A percentile compares a stretch with the other conserved stretches of the same genome.
These are phyloP conservation scores for Aphodius granarius DNA, from an alignment of 2,888 invertebrate genomes.

Conservation along the genomic window DNA sequence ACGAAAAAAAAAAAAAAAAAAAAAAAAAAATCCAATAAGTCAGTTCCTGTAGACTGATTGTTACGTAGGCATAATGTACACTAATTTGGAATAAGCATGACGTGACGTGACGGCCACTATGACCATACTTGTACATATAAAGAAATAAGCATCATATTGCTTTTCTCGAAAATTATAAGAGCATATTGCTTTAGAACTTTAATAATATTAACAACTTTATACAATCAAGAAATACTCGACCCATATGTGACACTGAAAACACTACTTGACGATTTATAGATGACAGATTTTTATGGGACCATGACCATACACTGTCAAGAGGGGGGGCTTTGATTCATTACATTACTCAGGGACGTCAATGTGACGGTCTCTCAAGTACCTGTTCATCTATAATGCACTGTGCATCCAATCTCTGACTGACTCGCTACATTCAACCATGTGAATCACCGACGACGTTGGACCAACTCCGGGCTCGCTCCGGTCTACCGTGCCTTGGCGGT, in stretches of 20 bases:
- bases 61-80: neutral
- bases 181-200: no score
- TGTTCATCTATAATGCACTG: slow-evolving; percentile 53
- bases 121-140: no score
- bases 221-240: neutral
- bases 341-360: slow-evolving; percentile 40
- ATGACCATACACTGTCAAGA: slow-evolving; percentile 36
- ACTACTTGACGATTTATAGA: slow-evolving; percentile 44
- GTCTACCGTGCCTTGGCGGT: neutral
- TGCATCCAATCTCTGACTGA: slow-evolving; percentile 50
- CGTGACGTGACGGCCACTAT: no score
- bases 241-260: neutral
- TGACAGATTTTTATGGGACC: slow-evolving; percentile 46
- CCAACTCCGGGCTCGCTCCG: neutral
- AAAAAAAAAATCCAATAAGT: neutral
- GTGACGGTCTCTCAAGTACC: slow-evolving; percentile 50
- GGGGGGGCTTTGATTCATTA: slow-evolving; percentile 39
- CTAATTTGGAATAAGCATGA: neutral
- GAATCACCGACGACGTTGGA: slow-evolving; percentile 38
- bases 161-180: no score
- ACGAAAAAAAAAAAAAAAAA: no score
- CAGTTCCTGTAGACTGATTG: neutral
- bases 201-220: neutral
- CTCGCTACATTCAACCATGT: slow-evolving; percentile 44
- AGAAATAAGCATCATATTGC: no score